Conservation (phyloP, 2,888 invertebrate species). For the Stenichneumon culpator region DNA sequence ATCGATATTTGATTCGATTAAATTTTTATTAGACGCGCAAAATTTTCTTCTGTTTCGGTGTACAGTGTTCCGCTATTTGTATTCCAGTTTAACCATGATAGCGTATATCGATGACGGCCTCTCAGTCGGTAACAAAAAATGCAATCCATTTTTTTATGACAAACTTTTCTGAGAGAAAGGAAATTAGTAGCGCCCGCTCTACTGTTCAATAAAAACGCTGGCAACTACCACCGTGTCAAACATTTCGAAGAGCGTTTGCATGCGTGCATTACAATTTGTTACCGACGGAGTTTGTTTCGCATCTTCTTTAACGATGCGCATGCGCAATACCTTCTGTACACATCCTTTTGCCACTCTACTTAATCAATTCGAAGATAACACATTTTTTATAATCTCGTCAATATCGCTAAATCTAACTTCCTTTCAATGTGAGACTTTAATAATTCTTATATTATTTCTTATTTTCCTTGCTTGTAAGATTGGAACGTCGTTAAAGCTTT, state of each 20-base stretch:
- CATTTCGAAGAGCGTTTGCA: not conserved
- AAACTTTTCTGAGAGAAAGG: not conserved
- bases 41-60: not conserved
- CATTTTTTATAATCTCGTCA: not conserved
- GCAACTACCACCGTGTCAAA: not conserved
- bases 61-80: too few species aligned
- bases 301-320: not conserved
- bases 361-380: not conserved
- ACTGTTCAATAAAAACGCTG: not conserved
- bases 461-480: not conserved
- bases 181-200: not conserved
- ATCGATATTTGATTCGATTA: not conserved
- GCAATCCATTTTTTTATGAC: not conserved
- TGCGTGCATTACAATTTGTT: not conserved
- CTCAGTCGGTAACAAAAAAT: not conserved
- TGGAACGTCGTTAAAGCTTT: not conserved
- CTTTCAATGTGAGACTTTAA: not conserved
- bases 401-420: not conserved
- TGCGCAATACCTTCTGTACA: not conserved
- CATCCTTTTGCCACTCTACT: not conserved
- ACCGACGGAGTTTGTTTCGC: not conserved
- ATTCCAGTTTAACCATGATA: too few species aligned
- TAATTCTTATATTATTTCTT: not conserved
- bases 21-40: not conserved
- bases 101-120: not conserved